Base-by-base conservation (phyloP, 2,113 vertebrate species). In the Sylvilagus bachmani region DNA sequence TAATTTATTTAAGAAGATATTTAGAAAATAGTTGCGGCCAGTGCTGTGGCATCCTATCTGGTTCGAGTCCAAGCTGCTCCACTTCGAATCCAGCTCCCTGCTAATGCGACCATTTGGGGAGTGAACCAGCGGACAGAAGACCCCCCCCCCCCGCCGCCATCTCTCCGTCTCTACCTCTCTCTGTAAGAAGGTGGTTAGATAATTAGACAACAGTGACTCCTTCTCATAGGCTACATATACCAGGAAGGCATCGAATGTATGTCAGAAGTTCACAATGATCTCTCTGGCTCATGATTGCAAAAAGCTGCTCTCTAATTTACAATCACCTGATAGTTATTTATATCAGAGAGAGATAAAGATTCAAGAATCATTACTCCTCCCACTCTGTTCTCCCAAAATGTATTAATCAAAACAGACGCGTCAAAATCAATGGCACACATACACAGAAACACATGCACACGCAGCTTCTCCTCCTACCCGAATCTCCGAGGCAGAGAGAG, bases 341-440 rank as follows among this genome's bases (percentile, higher is more conserved):
- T 8, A 83, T 12, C 24, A 82, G 8, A 81, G 22, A 81, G 25
- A 44, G 36, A 78, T 29, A 89, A 80, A 85, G 16, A 82, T 44
- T 85, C 51, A 82, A 88, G 49, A 93, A 95, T 70, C 89, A 83
- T 86, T 49, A 86, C 5, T 3, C 19, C 33, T 53, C 84, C 25
- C 24, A 92, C 1, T 86, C 51, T 90, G 21, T 1, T 1, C 29
- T 12, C 12, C 5, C 1, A 71, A 93, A 93, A 78, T 19, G 4
- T 78, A 55, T 86, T 93, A 82, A 82, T 89, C 16, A 83, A 86
- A 85, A 92, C 71, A 62, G 27, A 69, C 5, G 51, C 38, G 93
- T 93, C 77, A 83, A 83, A 91, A 81, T 75, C 31, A 21, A 74
- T 58, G 14, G 49, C 89, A 85, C 44, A 74, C 2, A 77, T 10